phyloP scores from a whole-genome alignment of 2,888 invertebrate genomes.

The Rhagonycha lutea region DNA sequence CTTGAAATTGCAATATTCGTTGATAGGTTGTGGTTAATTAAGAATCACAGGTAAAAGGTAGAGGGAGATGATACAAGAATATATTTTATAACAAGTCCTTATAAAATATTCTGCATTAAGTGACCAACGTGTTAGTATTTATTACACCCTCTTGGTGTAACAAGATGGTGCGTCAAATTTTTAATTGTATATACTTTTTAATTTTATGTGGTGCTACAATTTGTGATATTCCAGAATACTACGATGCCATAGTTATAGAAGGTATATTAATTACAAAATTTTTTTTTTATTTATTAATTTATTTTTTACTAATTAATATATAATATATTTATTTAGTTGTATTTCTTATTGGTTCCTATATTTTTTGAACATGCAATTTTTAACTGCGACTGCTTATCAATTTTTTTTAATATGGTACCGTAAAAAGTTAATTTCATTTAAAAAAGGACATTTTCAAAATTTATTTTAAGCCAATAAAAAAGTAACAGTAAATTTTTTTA shows the following conservation, averaged over 20 bases:
- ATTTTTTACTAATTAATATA: constrained; percentile 6
- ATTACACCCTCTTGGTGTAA: constrained; percentile 20
- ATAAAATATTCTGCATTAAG: constrained; percentile 49
- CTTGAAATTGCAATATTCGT: constrained; percentile 17
- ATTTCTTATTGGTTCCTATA: too few species aligned
- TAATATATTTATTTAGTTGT: neutral
- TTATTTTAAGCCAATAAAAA: neutral
- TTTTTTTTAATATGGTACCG: too few species aligned
- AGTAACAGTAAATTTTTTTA: neutral
- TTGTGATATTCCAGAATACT: constrained; percentile 29
- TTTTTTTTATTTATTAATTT: neutral
- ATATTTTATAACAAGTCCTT: constrained; percentile 51
- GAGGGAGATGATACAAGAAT: constrained; percentile 35
- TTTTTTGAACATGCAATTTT: too few species aligned
- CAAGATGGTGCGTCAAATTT: constrained; percentile 41
- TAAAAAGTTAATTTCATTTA: neutral
- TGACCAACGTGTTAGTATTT: constrained; percentile 37
- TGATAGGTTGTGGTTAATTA: constrained; percentile 36
- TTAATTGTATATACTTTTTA: constrained; percentile 40
- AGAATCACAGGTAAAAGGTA: constrained; percentile 22
- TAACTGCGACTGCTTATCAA: too few species aligned
- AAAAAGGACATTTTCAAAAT: neutral
- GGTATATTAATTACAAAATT: constrained; percentile 34
- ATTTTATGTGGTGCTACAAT: constrained; percentile 24
- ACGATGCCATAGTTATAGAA: constrained; percentile 42